phyloP scores from a whole-genome alignment of 2,888 invertebrate species.

The Ctenicera cuprea region DNA sequence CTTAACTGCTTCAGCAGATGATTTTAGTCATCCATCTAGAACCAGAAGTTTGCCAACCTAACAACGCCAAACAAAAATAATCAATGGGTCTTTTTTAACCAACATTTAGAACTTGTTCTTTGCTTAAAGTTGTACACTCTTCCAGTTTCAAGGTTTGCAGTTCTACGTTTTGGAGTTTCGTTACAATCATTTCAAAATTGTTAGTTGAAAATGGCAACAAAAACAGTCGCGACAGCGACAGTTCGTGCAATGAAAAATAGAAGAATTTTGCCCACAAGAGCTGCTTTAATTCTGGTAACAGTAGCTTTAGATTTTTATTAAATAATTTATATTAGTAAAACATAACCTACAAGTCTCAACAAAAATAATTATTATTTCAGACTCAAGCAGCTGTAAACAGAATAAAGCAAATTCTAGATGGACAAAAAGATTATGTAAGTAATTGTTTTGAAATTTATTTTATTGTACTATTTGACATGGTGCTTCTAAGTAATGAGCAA shows the following conservation, averaged over 20 bases:
- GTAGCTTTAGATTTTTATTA: background rate
- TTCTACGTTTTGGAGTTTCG: slow-evolving; percentile 10
- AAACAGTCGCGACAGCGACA: slow-evolving; percentile 89
- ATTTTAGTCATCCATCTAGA: slow-evolving; percentile 60
- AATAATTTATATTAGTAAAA: slow-evolving; percentile 7
- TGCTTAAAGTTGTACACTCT: background rate
- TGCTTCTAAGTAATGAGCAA: slow-evolving; percentile 1
- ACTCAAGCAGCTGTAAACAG: slow-evolving; percentile 90
- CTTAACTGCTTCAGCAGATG: slow-evolving; percentile 59
- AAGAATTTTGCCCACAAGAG: slow-evolving; percentile 85
- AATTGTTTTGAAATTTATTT: slow-evolving; percentile 10
- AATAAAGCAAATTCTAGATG: slow-evolving; percentile 86
- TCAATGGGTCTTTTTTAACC: background rate
- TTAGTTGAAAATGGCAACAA: slow-evolving; percentile 80
- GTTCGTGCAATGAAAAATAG: slow-evolving; percentile 90
- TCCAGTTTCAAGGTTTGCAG: background rate
- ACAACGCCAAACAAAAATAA: background rate
- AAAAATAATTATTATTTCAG: slow-evolving; percentile 70
- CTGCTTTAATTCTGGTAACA: slow-evolving; percentile 84
- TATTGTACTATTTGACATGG: background rate
- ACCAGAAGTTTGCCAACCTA: slow-evolving; percentile 34
- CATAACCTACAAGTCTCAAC: slow-evolving; percentile 55
- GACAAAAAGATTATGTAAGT: slow-evolving; percentile 83
- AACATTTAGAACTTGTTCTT: slow-evolving; percentile 11
- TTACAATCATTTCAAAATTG: slow-evolving; percentile 11